Conservation (phyloP, 2,113 vertebrate genomes). For the Hypanus sabinus region DNA sequence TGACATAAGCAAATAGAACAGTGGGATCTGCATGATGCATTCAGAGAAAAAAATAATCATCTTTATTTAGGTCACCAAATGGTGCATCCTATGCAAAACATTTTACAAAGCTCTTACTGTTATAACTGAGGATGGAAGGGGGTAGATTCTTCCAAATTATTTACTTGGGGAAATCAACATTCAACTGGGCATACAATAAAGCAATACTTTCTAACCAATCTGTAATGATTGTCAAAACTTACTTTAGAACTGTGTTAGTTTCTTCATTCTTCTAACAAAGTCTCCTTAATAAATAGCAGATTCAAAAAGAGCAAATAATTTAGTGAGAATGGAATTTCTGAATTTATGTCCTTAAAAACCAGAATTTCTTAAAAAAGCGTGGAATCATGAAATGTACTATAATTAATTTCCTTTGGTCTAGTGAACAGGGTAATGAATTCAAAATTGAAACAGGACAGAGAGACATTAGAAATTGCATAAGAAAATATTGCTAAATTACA, state of each 20-base stretch:
- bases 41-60: too few relatives aligned
- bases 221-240: background rate
- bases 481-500: background rate
- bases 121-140: background rate
- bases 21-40: too few relatives aligned
- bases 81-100: too few relatives aligned
- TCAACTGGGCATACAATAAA: too few relatives aligned
- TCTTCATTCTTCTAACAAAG: background rate
- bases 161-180: background rate
- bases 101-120: too few relatives aligned
- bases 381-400: background rate
- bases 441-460: background rate
- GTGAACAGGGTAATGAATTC: background rate
- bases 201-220: background rate
- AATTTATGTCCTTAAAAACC: background rate
- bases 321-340: background rate
- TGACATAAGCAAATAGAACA: too few relatives aligned
- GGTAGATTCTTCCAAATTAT: background rate
- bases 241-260: background rate
- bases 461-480: background rate
- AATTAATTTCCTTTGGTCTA: background rate
- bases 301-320: background rate
- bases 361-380: background rate
- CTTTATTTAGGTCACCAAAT: too few relatives aligned
- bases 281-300: background rate